Evolutionary conservation across 2,797 vertebrate genomes (phyloP).

Genomic region (Lepus oiostolus): DNA sequence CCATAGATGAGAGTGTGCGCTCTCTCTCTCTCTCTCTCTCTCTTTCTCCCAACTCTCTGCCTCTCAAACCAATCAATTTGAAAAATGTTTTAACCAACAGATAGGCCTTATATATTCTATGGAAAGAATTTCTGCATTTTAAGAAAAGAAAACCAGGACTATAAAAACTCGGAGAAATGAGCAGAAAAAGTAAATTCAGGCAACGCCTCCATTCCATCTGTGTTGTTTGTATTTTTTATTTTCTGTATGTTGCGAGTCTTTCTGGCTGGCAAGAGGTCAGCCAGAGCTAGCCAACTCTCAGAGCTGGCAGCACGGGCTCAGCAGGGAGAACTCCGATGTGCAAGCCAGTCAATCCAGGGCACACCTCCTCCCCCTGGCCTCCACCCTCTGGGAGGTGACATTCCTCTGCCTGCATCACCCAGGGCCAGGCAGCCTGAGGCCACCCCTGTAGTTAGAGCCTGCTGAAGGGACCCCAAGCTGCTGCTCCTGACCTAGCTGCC

Average conservation of each 20-base stretch:
- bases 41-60: too few relatives aligned
- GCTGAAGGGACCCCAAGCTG: neutral
- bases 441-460: neutral
- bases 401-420: too few relatives aligned
- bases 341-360: neutral
- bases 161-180: neutral
- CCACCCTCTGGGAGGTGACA: neutral
- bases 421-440: neutral
- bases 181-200: conserved; percentile 12
- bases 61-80: too few relatives aligned
- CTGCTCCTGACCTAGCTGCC: neutral
- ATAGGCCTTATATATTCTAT: neutral
- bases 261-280: neutral
- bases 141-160: conserved; percentile 20
- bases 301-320: neutral
- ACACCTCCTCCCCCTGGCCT: neutral
- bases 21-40: too few relatives aligned
- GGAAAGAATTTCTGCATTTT: neutral
- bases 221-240: neutral
- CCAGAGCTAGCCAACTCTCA: neutral
- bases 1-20: too few relatives aligned
- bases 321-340: neutral
- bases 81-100: neutral
- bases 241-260: neutral
- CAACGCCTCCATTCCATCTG: neutral